Evolutionary conservation across 2,888 invertebrate species (phyloP), one percentile per base, ranked within the genome.

Genomic region (Clusia tigrina): DNA sequence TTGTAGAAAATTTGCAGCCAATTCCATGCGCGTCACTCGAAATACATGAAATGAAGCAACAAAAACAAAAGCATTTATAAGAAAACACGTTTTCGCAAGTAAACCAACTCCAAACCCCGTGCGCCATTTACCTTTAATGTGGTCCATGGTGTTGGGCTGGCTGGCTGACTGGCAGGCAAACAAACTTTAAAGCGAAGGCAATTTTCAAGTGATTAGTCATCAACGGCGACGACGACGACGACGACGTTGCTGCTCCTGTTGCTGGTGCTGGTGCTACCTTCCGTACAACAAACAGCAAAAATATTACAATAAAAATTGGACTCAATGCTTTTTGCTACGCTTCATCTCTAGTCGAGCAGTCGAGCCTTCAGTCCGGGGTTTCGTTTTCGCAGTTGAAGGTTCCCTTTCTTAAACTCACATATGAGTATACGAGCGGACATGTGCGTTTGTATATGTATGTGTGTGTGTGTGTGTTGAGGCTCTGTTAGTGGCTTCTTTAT

Each of bases 151-250:
- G 12, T 26, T 46, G 12, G n/a, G 15, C 17, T 32, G 1, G 3
- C 52, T 9, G 15, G 9, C n/a, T 1, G 24, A 1, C 32, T 17
- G n/a, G 12, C 18, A n/a, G n/a, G 23, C 10, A 12, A 17, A 15
- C 42, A 42, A 17, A n/a, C 32, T 10, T 24, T 24, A 15, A 60
- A 57, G 67, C 71, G 69, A 67, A 63, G 73, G 73, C 76, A 76
- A 77, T 74, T 70, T 76, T 71, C 67, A 64, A 69, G 71, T 71
- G 74, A 76, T 74, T 74, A 74, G 77, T 74, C 74, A 77, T 70
- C 74, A 58, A 63, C 59, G 64, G 59, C 48, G 48, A 12, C 32
- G 32, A 32, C 32, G 12, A 12, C 32, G 32, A 32, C 32, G 12
- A 32, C 32, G 32, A 12, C 32, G 12, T 6, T 9, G 32, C 6